Percentiles rank a stretch among this genome's conserved stretches.
Conservation (phyloP, 2,888 invertebrate genomes). For the Coremacera marginata region DNA sequence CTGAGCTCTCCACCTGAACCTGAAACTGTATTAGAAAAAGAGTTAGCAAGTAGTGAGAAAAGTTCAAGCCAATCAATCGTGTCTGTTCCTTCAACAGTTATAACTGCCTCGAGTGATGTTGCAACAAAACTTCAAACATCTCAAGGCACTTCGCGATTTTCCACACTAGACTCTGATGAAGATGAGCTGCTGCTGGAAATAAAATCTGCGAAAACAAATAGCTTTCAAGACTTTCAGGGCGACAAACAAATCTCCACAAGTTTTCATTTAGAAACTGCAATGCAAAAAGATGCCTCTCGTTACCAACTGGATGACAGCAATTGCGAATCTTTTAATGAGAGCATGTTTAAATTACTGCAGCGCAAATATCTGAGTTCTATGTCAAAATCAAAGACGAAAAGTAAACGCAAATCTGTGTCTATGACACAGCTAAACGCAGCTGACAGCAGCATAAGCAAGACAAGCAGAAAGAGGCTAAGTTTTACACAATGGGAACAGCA, state of each 20-base stretch:
- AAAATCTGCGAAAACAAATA: not conserved
- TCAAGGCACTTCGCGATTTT: not conserved
- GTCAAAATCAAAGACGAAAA: not conserved
- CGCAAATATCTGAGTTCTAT: not conserved
- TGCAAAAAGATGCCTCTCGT: not conserved
- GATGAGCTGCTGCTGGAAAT: not conserved
- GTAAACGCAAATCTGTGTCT: conserved; percentile 20
- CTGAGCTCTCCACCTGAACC: not conserved
- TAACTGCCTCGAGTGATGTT: not conserved
- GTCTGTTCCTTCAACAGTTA: too few species aligned
- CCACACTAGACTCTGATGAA: not conserved
- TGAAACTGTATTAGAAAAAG: too few species aligned
- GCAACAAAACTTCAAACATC: conserved; percentile 15
- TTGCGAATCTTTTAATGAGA: not conserved
- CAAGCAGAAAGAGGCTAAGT: not conserved
- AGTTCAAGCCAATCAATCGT: too few species aligned
- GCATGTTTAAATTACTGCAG: not conserved
- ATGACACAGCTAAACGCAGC: conserved; percentile 23
- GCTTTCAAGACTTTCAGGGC: conserved; percentile 38
- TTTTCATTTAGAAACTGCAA: conserved; percentile 35
- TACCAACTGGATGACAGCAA: not conserved
- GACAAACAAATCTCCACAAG: conserved; percentile 35
- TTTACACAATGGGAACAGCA: conserved; percentile 12
- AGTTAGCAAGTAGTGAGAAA: too few species aligned
- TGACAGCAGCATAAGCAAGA: not conserved